Percentiles rank a stretch among this genome's conserved stretches.
phyloP scores from a whole-genome alignment of 2,797 vertebrate genomes.

The Premnoplex brunnescens region DNA sequence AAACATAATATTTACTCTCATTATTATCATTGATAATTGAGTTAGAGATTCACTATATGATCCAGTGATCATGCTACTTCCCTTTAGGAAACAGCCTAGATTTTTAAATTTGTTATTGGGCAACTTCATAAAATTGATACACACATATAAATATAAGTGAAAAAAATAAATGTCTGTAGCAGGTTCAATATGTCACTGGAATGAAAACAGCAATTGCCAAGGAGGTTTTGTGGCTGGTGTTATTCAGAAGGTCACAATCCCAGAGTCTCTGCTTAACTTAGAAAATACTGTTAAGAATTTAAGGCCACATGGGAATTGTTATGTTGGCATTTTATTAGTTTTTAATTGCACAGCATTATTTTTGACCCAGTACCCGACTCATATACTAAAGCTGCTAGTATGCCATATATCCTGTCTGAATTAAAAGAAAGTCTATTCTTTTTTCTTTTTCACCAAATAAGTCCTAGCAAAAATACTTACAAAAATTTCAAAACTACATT shows the following conservation, averaged over 20 bases:
- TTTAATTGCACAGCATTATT: neutral
- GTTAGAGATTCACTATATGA: neutral
- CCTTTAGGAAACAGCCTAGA: neutral
- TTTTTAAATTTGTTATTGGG: neutral
- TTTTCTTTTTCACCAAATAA: neutral
- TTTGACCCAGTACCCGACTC: neutral
- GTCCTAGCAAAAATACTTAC: neutral
- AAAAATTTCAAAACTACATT: neutral
- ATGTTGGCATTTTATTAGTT: neutral
- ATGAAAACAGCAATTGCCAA: neutral
- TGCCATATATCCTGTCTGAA: neutral
- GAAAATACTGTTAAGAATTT: neutral
- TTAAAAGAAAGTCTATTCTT: neutral
- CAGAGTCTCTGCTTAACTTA: neutral
- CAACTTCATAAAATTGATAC: neutral
- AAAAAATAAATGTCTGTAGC: neutral
- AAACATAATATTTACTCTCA: conserved; percentile 13
- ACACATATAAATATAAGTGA: neutral
- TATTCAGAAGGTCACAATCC: neutral
- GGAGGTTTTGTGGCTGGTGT: neutral
- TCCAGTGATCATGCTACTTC: neutral
- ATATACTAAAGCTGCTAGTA: neutral
- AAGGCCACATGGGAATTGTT: neutral
- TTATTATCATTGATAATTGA: neutral
- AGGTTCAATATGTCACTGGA: neutral